Percentiles rank a stretch among this genome's conserved stretches.
phyloP scores from a whole-genome alignment of 1,140 invertebrate genomes.

The Diachasma alloeum region DNA sequence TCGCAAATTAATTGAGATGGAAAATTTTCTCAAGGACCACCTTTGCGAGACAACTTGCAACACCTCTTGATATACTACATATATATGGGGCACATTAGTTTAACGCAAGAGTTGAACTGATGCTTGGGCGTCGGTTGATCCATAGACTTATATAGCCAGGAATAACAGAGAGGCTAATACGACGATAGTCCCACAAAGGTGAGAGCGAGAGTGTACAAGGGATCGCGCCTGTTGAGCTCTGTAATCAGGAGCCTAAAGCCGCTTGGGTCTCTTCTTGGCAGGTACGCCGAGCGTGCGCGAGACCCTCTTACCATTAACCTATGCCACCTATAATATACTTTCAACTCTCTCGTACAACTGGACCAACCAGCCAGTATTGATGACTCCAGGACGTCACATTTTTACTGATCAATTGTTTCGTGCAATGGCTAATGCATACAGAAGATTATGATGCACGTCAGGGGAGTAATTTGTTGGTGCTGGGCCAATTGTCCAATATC shows the following conservation, averaged over 20 bases:
- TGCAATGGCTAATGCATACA: too few relatives aligned
- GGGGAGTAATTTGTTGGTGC: conserved; percentile 55
- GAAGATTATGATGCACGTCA: not conserved
- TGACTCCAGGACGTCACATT: not conserved
- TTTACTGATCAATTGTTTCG: not conserved
- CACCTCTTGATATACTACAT: too few relatives aligned
- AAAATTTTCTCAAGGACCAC: conserved; percentile 40
- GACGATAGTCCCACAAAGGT: conserved; percentile 46
- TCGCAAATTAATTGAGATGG: not conserved
- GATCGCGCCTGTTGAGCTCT: conserved; percentile 51
- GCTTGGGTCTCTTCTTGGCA: conserved; percentile 46
- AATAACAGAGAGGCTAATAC: conserved; percentile 57
- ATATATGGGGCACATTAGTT: not conserved
- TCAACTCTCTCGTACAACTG: not conserved
- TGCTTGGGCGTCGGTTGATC: not conserved
- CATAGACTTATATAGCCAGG: conserved; percentile 30
- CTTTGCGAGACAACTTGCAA: conserved; percentile 54
- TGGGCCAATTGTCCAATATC: conserved; percentile 53
- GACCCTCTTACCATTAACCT: conserved; percentile 57
- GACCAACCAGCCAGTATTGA: not conserved
- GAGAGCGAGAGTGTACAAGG: conserved; percentile 59
- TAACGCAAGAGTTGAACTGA: not conserved
- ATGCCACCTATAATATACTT: conserved; percentile 36
- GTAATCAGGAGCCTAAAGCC: conserved; percentile 63
- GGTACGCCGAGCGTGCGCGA: conserved; percentile 20